phyloP scores from a whole-genome alignment of 2,797 vertebrate genomes.

The Leucoraja ocellata region DNA sequence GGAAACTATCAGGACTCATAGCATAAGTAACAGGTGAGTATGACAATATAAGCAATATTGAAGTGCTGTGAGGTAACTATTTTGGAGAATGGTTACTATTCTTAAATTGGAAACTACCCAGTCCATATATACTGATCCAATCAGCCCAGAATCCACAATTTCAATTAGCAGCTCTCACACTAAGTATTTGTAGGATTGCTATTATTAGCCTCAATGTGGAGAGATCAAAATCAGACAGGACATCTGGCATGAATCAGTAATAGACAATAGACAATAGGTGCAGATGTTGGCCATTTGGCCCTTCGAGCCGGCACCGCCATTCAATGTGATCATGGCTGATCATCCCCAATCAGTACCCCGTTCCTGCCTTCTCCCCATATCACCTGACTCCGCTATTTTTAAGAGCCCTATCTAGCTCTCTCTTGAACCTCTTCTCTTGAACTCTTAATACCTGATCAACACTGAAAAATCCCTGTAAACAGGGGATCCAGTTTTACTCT shows the following conservation, averaged over 20 bases:
- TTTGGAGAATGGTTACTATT: background rate
- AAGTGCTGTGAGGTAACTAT: background rate
- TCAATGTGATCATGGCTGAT: no score
- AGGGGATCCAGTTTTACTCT: background rate
- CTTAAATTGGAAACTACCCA: background rate
- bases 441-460: background rate
- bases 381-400: no score
- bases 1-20: background rate
- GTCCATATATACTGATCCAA: background rate
- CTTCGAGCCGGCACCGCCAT: no score
- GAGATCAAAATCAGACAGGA: background rate
- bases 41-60: background rate
- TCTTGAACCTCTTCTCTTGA: no score
- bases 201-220: background rate
- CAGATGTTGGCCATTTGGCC: no score
- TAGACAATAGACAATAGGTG: no score
- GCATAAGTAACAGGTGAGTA: background rate
- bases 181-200: background rate
- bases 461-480: background rate
- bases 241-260: background rate
- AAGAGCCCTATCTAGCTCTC: no score
- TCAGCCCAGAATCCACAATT: background rate
- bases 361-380: no score
- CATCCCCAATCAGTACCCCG: no score
- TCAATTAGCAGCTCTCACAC: background rate